These are phyloP conservation scores for Clarias laeviceps DNA, from an alignment of 2,797 vertebrate genomes.

Conservation along the genomic window DNA sequence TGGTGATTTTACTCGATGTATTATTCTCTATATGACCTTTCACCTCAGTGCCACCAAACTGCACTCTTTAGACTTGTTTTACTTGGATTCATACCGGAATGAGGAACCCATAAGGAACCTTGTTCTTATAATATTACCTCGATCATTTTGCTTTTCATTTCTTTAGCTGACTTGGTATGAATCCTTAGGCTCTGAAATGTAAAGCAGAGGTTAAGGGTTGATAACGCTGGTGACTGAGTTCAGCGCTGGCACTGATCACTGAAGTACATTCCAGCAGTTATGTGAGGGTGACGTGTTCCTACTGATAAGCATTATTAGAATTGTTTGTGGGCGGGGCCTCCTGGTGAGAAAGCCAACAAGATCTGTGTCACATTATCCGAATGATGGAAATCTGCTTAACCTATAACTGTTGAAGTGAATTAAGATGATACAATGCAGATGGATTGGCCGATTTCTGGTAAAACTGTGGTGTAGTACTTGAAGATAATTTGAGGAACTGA, in stretches of 20 bases:
- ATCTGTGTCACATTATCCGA: conserved; percentile 76
- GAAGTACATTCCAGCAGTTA: neutral
- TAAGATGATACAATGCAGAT: conserved; percentile 44
- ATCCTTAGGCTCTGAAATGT: neutral
- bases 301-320: conserved; percentile 70
- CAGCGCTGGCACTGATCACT: neutral
- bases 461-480: neutral
- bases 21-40: neutral
- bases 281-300: conserved; percentile 70
- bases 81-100: neutral
- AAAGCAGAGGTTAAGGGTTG: neutral
- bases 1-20: neutral
- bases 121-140: neutral
- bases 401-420: conserved; percentile 72
- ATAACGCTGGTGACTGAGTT: neutral
- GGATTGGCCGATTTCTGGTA: neutral
- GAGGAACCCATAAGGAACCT: neutral
- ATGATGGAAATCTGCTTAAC: conserved; percentile 77
- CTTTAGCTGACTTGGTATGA: neutral
- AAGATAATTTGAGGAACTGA: neutral
- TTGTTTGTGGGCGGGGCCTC: conserved; percentile 65
- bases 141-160: neutral
- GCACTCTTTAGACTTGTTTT: neutral
- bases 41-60: no score
- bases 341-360: conserved; percentile 24